Conservation (phyloP, 2,113 vertebrate species). For the Oncorhynchus mykiss region DNA sequence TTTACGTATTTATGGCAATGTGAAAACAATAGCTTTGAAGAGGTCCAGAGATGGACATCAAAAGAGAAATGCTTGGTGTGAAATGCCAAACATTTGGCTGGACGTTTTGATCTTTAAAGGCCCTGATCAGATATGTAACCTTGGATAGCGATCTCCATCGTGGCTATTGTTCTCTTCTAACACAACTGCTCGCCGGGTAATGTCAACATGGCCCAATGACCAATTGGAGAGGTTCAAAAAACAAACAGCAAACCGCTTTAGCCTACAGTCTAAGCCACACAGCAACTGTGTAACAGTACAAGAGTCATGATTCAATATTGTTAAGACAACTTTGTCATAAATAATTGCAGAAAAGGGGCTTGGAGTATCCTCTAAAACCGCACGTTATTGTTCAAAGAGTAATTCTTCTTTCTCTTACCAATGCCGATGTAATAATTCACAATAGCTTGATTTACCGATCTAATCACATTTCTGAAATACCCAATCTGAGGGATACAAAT, state of each 20-base stretch:
- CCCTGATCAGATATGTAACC: constrained; percentile 68
- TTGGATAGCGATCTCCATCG: constrained; percentile 74
- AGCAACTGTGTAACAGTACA: constrained; percentile 15
- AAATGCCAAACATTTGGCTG: constrained; percentile 63
- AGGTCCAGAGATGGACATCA: constrained; percentile 53
- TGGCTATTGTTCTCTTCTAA: constrained; percentile 64
- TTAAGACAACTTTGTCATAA: constrained; percentile 29
- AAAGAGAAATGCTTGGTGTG: constrained; percentile 47
- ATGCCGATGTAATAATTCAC: constrained; percentile 41
- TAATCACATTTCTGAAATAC: constrained; percentile 53
- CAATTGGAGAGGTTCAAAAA: constrained; percentile 22
- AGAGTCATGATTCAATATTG: constrained; percentile 9
- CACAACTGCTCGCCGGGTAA: constrained; percentile 61
- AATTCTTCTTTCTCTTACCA: background rate
- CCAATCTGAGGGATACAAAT: background rate
- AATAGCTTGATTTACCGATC: constrained; percentile 59
- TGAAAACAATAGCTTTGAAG: constrained; percentile 69
- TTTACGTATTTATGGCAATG: constrained; percentile 55
- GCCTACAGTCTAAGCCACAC: constrained; percentile 33
- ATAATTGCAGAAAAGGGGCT: constrained; percentile 7
- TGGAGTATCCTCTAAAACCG: background rate
- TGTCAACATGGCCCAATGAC: constrained; percentile 47
- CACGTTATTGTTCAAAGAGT: background rate
- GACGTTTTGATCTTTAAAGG: constrained; percentile 71
- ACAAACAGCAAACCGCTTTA: too few relatives aligned